Percentiles rank a stretch among this genome's conserved stretches.
Conservation (phyloP, 2,888 invertebrate genomes). For the Torymus tubicola region DNA sequence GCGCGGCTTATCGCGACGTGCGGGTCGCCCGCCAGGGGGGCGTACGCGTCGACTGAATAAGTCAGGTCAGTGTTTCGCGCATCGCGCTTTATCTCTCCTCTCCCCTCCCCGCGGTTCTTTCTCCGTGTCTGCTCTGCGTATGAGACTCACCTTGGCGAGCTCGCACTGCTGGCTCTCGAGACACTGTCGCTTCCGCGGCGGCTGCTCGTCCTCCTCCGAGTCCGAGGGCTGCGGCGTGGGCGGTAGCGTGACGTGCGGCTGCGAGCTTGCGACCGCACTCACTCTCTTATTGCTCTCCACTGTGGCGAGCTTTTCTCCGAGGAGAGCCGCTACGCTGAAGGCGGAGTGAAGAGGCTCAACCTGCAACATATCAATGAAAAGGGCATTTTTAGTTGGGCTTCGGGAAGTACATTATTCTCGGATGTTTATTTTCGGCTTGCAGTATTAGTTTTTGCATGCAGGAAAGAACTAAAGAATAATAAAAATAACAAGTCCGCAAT, state of each 20-base stretch:
- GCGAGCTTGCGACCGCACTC: slow-evolving; percentile 60
- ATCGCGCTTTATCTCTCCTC: slow-evolving; percentile 18
- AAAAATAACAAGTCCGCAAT: too few species aligned
- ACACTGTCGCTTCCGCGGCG: slow-evolving; percentile 76
- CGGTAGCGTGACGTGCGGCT: slow-evolving; percentile 64
- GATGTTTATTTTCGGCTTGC: not conserved
- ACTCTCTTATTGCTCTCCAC: slow-evolving; percentile 40
- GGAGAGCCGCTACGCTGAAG: slow-evolving; percentile 73
- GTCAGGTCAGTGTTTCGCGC: slow-evolving; percentile 19
- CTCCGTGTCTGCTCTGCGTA: too few species aligned
- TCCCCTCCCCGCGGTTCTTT: too few species aligned
- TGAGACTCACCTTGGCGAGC: slow-evolving; percentile 76
- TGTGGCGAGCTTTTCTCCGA: slow-evolving; percentile 68
- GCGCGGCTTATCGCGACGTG: not conserved
- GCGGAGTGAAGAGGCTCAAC: slow-evolving; percentile 71
- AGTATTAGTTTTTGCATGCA: too few species aligned
- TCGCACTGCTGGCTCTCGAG: slow-evolving; percentile 76
- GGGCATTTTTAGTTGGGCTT: not conserved
- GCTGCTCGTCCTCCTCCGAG: slow-evolving; percentile 84
- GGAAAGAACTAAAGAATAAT: too few species aligned
- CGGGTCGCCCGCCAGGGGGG: not conserved
- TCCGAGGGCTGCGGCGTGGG: slow-evolving; percentile 92
- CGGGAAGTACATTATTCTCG: not conserved
- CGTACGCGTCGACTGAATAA: not conserved
- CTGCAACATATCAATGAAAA: slow-evolving; percentile 60